A percentile compares a stretch with the other conserved stretches of the same genome.
Evolutionary conservation across 2,113 vertebrate genomes (phyloP).

Genomic region (Setophaga coronata): DNA sequence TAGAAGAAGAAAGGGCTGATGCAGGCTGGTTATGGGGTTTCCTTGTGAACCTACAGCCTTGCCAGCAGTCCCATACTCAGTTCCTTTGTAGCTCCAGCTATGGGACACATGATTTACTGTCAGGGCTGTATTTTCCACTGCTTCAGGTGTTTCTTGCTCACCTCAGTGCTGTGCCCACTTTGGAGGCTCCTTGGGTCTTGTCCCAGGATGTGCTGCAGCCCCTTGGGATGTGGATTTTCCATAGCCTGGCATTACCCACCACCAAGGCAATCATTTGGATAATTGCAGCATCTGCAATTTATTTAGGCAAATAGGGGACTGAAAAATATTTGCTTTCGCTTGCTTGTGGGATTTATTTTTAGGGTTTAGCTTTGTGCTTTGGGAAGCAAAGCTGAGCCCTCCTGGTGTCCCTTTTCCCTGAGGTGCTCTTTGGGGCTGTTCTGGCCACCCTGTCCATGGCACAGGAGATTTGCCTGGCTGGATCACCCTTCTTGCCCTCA

Average conservation of each 20-base stretch:
- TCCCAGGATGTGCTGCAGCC: background rate
- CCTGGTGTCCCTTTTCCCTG: background rate
- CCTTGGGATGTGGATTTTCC: background rate
- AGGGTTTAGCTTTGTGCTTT: background rate
- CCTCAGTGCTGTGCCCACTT: background rate
- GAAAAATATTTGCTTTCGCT: conserved; percentile 9
- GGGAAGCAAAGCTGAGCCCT: background rate
- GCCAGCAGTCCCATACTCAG: background rate
- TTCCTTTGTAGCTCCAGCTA: background rate
- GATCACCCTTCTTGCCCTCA: background rate
- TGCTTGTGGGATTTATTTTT: background rate
- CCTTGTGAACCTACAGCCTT: background rate
- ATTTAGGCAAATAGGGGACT: background rate
- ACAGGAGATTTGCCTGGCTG: fast-evolving
- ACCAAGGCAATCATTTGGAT: background rate
- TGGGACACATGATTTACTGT: background rate
- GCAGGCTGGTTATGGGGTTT: background rate
- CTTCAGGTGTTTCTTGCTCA: background rate
- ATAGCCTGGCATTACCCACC: background rate
- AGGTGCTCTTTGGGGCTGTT: background rate
- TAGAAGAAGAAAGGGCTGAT: background rate
- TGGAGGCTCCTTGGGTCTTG: fast-evolving
- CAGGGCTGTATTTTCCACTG: background rate
- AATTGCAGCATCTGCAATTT: background rate
- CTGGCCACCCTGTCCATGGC: fast-evolving